Evolutionary conservation across 2,888 invertebrate genomes (phyloP), one percentile per base, ranked within the genome.

Genomic region (Hyposoter dolosus): DNA sequence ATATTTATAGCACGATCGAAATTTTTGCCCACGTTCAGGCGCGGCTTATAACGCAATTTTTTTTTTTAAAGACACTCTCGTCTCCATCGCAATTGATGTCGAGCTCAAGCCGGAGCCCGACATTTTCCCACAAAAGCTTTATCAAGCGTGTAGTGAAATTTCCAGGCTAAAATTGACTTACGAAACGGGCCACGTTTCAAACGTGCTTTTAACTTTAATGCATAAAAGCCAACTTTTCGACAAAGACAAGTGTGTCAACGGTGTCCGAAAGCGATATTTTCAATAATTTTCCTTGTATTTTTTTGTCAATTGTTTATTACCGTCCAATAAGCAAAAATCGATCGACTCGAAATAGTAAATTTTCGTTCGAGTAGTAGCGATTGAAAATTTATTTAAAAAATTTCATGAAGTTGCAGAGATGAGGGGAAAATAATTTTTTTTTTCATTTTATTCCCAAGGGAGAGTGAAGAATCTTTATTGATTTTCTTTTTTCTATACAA

Each of bases 81-180:
- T 2, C 71, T 35, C 7, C 12, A 32, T 35, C 50, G 53, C n/a
- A 56, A n/a, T 35, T 23, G 35, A 53, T 53, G 40, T 1, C 15
- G 23, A 74, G 40, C 23, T 56, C 23, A 35, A 40, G 43, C 19
- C 43, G 5, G 35, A 76, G 76, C 12, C 7, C 15, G 19, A 3
- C n/a, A 32, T 43, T 56, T 56, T 7, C n/a, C 19, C 17, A 32
- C 32, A 17, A 23, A 66, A 50, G 66, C 35, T 66, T 66, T 17
- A 19, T 78, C 28, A 23, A 78, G 40, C 40, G 23, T 50, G 17
- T 56, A 53, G 50, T 68, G 23, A n/a, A 53, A 78, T 35, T 50
- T 68, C 32, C 47, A 40, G 23, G n/a, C 53, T 19, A 53, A 68
- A 79, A 79, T 69, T 68, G n/a, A 79, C 45, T 45, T 32, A 69